Conservation (phyloP, 2,888 invertebrate species). For the Auanema freiburgensis region DNA sequence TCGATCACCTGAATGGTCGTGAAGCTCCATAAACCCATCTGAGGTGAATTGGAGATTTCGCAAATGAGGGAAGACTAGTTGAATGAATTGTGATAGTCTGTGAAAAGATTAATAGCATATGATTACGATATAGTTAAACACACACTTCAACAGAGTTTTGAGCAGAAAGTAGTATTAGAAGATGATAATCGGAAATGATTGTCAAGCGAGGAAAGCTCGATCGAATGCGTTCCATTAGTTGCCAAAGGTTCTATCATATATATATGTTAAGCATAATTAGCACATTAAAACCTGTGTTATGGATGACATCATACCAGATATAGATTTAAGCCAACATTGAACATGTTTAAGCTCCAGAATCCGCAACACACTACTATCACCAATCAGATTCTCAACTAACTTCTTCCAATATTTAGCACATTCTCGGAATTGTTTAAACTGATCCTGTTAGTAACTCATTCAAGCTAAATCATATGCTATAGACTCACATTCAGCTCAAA, state of each 20-base stretch:
- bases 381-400: constrained; percentile 28
- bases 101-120: background rate
- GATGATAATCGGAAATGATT: too few species aligned
- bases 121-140: background rate
- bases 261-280: too few species aligned
- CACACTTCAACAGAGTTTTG: too few species aligned
- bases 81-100: constrained; percentile 35
- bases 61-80: constrained; percentile 47
- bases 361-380: constrained; percentile 33
- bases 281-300: too few species aligned
- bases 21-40: constrained; percentile 26
- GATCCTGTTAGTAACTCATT: background rate
- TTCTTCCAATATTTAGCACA: constrained; percentile 42
- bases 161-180: too few species aligned
- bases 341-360: constrained; percentile 50
- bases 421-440: constrained; percentile 24
- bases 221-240: too few species aligned
- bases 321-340: constrained; percentile 42
- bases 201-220: too few species aligned
- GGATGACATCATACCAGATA: background rate
- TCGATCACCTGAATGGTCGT: constrained; percentile 26
- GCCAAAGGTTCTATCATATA: too few species aligned
- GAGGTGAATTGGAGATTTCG: constrained; percentile 32
- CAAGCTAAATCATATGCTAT: background rate
- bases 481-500: constrained; percentile 11